Percentiles rank a stretch among this genome's conserved stretches.
Evolutionary conservation across 2,888 invertebrate species (phyloP).

Genomic region (Gortyna flavago): DNA sequence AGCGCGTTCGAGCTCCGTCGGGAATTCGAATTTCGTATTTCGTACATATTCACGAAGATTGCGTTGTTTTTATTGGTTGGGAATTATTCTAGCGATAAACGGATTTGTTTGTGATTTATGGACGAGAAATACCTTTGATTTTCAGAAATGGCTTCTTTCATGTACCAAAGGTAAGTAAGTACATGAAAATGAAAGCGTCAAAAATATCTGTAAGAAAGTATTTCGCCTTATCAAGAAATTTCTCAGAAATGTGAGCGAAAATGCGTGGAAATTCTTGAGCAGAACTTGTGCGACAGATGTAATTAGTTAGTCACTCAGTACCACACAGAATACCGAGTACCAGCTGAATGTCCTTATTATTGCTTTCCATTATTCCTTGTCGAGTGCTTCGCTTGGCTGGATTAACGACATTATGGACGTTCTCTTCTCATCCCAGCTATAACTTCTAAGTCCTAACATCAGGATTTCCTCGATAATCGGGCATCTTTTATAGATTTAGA

Average conservation of each 20-base stretch:
- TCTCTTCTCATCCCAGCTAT: not conserved
- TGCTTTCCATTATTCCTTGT: constrained; percentile 15
- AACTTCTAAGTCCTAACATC: not conserved
- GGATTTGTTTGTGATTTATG: constrained; percentile 26
- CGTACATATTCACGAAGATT: constrained; percentile 37
- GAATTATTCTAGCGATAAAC: constrained; percentile 35
- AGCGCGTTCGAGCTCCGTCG: constrained; percentile 38
- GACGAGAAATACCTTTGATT: constrained; percentile 18
- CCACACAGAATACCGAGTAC: constrained; percentile 1
- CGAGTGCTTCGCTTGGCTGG: not conserved
- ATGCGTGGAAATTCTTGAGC: constrained; percentile 13
- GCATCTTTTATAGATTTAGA: not conserved
- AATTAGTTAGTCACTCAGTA: constrained; percentile 10
- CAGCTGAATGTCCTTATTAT: constrained; percentile 10
- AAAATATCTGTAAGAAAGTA: not conserved
- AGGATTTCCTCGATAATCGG: not conserved
- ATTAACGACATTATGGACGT: not conserved
- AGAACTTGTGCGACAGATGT: constrained; percentile 3
- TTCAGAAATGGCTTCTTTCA: constrained; percentile 11
- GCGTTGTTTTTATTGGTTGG: constrained; percentile 46
- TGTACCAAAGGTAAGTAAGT: not conserved
- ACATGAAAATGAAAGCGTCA: not conserved
- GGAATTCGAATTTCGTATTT: constrained; percentile 53
- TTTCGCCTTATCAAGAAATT: not conserved
- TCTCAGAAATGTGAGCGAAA: not conserved